phyloP scores from a whole-genome alignment of 1,140 invertebrate genomes.

The Gonatopus flavifemur region DNA sequence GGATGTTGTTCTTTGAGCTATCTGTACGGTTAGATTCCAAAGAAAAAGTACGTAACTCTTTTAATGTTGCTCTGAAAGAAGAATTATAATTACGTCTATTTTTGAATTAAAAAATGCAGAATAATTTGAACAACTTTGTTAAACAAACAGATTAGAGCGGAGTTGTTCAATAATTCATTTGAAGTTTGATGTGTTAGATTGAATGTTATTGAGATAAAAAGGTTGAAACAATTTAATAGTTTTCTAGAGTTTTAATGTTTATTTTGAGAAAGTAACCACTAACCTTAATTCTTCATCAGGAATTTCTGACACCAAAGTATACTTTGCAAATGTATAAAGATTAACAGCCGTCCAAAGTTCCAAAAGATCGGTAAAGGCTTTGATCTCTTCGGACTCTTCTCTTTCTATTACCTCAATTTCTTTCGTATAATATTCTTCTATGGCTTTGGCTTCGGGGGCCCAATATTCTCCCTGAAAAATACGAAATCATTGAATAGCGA shows the following conservation, averaged over 20 bases:
- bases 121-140: too few relatives aligned
- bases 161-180: too few relatives aligned
- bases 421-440: slow-evolving; percentile 26
- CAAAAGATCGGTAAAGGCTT: slow-evolving; percentile 38
- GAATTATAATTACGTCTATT: too few relatives aligned
- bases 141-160: too few relatives aligned
- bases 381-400: slow-evolving; percentile 22
- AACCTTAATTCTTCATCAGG: slow-evolving; percentile 43
- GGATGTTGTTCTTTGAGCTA: slow-evolving; percentile 1
- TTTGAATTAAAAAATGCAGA: too few relatives aligned
- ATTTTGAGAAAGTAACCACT: slow-evolving; percentile 2
- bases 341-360: slow-evolving; percentile 47
- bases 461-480: slow-evolving; percentile 47
- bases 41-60: slow-evolving; percentile 24
- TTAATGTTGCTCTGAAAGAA: slow-evolving; percentile 28
- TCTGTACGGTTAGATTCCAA: slow-evolving; percentile 1
- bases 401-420: slow-evolving; percentile 14
- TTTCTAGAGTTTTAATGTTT: not conserved
- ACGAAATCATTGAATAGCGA: not conserved
- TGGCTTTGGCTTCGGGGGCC: slow-evolving; percentile 29
- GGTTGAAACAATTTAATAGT: too few relatives aligned
- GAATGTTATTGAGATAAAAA: too few relatives aligned
- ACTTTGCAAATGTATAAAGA: slow-evolving; percentile 42
- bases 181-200: too few relatives aligned
- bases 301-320: slow-evolving; percentile 32